phyloP scores from a whole-genome alignment of 2,113 vertebrate species.

The Amblyornis subalaris region DNA sequence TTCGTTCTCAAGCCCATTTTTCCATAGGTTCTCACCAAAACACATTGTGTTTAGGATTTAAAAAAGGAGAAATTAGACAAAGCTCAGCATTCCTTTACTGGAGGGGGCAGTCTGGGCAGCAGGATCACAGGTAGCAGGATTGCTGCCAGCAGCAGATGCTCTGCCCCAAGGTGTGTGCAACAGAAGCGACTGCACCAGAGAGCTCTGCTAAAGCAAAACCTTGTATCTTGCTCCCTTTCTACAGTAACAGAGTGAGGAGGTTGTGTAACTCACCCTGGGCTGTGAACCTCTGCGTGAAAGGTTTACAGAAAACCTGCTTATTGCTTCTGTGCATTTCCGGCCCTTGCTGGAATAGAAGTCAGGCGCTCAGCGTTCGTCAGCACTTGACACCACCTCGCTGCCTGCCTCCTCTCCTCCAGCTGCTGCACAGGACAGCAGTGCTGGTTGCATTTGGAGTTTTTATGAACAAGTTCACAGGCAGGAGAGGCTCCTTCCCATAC shows the following conservation, averaged over 20 bases:
- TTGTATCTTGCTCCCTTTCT: not conserved
- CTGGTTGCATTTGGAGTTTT: accelerated
- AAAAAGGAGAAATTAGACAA: not conserved
- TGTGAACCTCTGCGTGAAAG: accelerated
- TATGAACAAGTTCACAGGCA: not conserved
- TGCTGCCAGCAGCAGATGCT: not conserved
- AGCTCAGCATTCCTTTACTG: not conserved
- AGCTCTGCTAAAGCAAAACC: not conserved
- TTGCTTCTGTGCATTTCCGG: not conserved
- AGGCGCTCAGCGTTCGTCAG: accelerated
- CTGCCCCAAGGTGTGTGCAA: not conserved
- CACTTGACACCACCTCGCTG: not conserved
- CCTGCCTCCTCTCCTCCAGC: not conserved
- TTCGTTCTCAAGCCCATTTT: not conserved
- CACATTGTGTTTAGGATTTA: not conserved
- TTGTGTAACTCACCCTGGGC: not conserved
- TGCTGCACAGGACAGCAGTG: accelerated
- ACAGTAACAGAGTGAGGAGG: not conserved
- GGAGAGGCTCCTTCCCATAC: not conserved
- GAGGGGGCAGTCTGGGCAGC: not conserved
- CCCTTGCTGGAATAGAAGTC: not conserved
- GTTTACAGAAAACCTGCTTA: not conserved
- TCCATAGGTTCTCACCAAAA: not conserved
- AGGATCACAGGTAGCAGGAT: not conserved
- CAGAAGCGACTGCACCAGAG: not conserved